Evolutionary conservation across 1,140 invertebrate species (phyloP).

Genomic region (Brachionus calyciflorus): DNA sequence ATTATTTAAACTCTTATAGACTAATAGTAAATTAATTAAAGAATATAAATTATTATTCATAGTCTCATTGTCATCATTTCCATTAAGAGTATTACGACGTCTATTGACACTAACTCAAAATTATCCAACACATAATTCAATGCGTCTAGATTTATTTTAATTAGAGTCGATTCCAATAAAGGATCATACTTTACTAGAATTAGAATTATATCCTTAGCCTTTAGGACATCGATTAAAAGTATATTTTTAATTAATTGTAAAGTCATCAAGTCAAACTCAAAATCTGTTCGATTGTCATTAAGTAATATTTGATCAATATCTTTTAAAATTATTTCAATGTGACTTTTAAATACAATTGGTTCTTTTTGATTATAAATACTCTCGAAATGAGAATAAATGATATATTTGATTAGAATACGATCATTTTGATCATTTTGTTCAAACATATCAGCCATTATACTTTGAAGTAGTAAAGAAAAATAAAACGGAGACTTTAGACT

Average conservation of each 20-base stretch:
- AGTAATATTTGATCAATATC: too few species aligned
- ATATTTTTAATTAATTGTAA: neutral
- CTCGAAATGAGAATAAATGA: too few species aligned
- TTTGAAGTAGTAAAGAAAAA: neutral
- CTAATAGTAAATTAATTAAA: too few species aligned
- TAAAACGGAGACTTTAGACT: neutral
- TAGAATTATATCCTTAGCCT: neutral
- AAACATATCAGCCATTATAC: too few species aligned
- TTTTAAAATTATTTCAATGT: neutral
- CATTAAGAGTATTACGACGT: too few species aligned
- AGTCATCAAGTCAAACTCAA: neutral
- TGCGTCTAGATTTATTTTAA: neutral
- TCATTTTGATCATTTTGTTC: too few species aligned
- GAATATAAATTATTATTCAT: too few species aligned
- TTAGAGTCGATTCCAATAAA: too few species aligned
- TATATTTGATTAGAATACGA: too few species aligned
- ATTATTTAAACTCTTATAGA: too few species aligned
- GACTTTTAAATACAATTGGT: neutral
- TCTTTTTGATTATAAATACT: too few species aligned
- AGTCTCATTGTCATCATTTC: too few species aligned
- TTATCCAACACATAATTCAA: neutral
- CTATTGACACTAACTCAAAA: neutral
- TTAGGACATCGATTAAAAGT: neutral
- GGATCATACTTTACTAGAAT: neutral
- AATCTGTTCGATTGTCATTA: neutral